phyloP scores from a whole-genome alignment of 2,797 vertebrate species.

The Octomys mimax region DNA sequence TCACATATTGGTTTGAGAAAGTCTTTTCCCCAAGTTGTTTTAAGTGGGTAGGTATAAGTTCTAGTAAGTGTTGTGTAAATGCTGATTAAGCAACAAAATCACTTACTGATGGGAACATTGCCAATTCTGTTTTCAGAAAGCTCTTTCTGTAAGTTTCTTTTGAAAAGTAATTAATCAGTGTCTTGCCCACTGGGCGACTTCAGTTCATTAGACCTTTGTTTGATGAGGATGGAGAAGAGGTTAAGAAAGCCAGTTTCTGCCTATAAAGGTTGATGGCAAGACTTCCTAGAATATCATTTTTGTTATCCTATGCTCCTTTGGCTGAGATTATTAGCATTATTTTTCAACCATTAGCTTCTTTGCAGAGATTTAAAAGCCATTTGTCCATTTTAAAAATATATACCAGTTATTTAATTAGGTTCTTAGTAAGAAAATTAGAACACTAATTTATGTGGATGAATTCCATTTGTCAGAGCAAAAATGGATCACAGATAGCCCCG shows the following conservation, averaged over 20 bases:
- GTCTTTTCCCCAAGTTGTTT: background rate
- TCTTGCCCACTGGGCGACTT: background rate
- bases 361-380: background rate
- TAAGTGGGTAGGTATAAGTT: background rate
- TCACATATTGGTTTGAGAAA: background rate
- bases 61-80: background rate
- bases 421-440: no score
- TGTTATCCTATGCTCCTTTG: background rate
- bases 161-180: conserved; percentile 16
- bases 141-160: conserved; percentile 4
- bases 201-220: background rate
- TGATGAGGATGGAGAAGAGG: background rate
- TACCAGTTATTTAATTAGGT: no score
- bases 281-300: background rate
- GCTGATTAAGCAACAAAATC: conserved; percentile 32
- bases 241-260: background rate
- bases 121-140: conserved; percentile 44
- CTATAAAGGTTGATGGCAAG: background rate
- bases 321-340: background rate
- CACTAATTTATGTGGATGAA: no score
- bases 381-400: background rate
- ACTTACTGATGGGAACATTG: background rate
- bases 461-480: no score
- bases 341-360: conserved; percentile 2
- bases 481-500: no score